Evolutionary conservation across 2,888 invertebrate genomes (phyloP).

Genomic region (Pheosia gnoma): DNA sequence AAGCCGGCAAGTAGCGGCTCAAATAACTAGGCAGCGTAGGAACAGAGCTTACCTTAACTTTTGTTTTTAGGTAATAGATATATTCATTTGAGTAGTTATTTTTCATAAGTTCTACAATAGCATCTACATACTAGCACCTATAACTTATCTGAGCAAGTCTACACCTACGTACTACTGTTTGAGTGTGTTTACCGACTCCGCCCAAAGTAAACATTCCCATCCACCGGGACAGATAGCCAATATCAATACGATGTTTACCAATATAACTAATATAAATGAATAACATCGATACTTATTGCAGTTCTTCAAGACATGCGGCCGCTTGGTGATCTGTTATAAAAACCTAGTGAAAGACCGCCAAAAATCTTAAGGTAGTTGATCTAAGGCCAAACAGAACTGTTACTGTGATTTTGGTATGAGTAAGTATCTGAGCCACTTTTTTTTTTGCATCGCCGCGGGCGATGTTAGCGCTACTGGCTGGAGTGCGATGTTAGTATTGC

Average conservation of each 20-base stretch:
- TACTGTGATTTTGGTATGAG: not conserved
- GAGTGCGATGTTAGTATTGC: not conserved
- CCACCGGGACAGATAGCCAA: slow-evolving; percentile 56
- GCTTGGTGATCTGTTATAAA: too few species aligned
- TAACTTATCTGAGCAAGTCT: not conserved
- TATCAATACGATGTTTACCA: slow-evolving; percentile 46
- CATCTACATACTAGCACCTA: not conserved
- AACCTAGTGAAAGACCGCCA: too few species aligned
- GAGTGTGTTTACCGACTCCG: slow-evolving; percentile 57
- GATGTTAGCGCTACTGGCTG: too few species aligned
- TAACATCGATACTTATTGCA: slow-evolving; percentile 20
- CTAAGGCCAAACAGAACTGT: not conserved
- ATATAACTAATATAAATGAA: slow-evolving; percentile 31
- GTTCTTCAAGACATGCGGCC: slow-evolving; percentile 18
- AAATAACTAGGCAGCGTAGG: too few species aligned
- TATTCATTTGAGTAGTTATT: too few species aligned
- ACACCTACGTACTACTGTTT: slow-evolving; percentile 19
- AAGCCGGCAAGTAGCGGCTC: too few species aligned
- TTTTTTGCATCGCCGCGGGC: not conserved
- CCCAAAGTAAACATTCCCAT: slow-evolving; percentile 64
- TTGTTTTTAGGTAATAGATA: too few species aligned
- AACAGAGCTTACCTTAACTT: too few species aligned
- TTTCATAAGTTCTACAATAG: not conserved
- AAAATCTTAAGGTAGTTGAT: too few species aligned
- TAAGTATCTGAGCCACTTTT: not conserved